Base-by-base conservation (phyloP, 2,797 vertebrate species). In the Gymnodraco acuticeps region DNA sequence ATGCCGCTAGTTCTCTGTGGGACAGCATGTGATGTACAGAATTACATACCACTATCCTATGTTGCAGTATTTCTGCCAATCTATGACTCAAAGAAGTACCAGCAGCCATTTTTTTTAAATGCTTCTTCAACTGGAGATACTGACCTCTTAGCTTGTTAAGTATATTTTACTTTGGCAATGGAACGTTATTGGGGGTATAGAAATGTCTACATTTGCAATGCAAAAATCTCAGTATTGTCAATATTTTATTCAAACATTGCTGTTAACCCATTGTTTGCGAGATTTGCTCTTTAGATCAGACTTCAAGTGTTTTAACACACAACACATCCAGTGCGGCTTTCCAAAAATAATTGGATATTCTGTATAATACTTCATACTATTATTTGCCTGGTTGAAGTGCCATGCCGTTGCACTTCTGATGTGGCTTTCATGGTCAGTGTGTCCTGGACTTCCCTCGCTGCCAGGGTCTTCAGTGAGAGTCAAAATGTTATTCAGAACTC, bases 291-390 rank as follows among this genome's bases (percentile, higher is more conserved):
- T 60, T 1, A 10, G 20, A 15, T 52, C 46, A 17, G 2, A 17
- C 9, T 6, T 31, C 8, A 38, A 45, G 15, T 51, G 33, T 4
- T 59, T 47, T 12, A 46, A 47, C 19, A 16, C 2, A 31, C 15
- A 60, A 69, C 52, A 41, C 47, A 41, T 77, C 42, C 42, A 16
- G 12, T 46, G 41, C 62, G 17, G 19, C 38, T 6, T 64, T 48
- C 5, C 17, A n/a, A 20, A 7, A 41, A 12, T 45, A 1, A 13
- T 10, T 51, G 17, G 23, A 17, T 23, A 23, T n/a, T 48, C 17
- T 33, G 15, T 47, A 15, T 46, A 20, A 27, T 17, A 17, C 8
- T 16, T 54, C 33, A 50, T 38, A 20, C 5, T 38, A 8, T 23
- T 17, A 17, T 31, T 31, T 23, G 42, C 16, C 4, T 14, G 8